Evolutionary conservation across 2,888 invertebrate species (phyloP), one percentile per base, ranked within the genome.

Genomic region (Microdon myrmicae): DNA sequence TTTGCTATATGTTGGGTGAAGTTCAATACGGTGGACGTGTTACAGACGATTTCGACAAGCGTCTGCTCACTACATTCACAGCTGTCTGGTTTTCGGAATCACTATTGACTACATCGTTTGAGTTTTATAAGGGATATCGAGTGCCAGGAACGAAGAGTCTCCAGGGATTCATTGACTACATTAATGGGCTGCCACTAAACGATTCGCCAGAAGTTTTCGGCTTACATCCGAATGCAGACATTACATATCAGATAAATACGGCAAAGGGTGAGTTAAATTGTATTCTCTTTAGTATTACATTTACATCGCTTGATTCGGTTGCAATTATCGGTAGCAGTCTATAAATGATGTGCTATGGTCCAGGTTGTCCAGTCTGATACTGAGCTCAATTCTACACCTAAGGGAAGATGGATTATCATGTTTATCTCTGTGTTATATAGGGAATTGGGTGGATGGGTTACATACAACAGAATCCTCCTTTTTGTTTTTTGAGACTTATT

Each of bases 151-250:
- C 90, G 0, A 84, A 90, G 72, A 91, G 87, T 74, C 81, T 93
- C 34, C 88, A 88, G 68, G 86, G 86, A 3, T 95, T 95, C 74
- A 82, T 92, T 23, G 91, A 92, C 75, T 93, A 92, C 74, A 94
- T 97, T 44, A 92, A 90, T 72, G 87, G 87, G 71, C 82, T 97
- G 67, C 93, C 93, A 1, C 80, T 87, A 12, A 88, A 88, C 13
- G 97, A 97, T 77, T 90, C 92, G 1, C 97, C 97, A 0, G 95
- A 96, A 82, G 94, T 95, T 5, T 96, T 96, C 79, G 97, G 97
- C n/a, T 83, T 97, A 41, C 96, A 97, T 79, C 84, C 90, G 4
- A 97, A 97, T 80, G 96, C 97, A 39, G 96, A 97, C 76, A 96
- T 97, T 68, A 96, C 96, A 72, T 96, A 96, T 81, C 96, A 96